Base-by-base conservation (phyloP, 2,888 invertebrate species). In the Parthenolecanium corni region DNA sequence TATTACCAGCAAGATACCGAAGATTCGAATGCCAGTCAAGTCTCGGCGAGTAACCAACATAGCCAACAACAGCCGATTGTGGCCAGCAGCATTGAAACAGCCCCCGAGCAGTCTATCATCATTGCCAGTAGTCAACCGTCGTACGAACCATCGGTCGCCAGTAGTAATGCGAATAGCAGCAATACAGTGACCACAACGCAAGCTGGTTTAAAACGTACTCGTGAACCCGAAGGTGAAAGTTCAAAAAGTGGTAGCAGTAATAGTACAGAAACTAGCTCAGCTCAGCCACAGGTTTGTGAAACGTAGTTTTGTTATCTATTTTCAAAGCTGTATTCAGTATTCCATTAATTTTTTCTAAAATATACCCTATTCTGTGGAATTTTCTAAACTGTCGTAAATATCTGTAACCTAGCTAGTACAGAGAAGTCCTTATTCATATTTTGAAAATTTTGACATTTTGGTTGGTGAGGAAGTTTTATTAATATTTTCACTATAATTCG, bases 101-200 rank as follows among this genome's bases (percentile, higher is more conserved):
- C 64, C 14, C 64, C 64, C 9, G 67, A 66, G 31, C 66, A 66
- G 36, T 66, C 65, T 20, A 64, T 65, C 16, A 66, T 66, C 20
- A 75, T 67, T 72, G 74, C 67, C 62, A 73, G 73, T 73, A 74
- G 68, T 72, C 74, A 51, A 74, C 71, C 71, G 62, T 57, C 57
- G n/a, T 20, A 31, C 3, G 73, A 72, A 62, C 57, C 64, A 20
- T 57, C 51, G 25, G 52, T 62, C 2, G 52, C 62, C 9, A 52
- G 46, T 12, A 57, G 54, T 25, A 49, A 57, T 16, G 63, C 63
- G 18, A 81, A 82, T 47, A 82, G 82, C 16, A 82, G 80, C 42
- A 83, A 80, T 69, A 82, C 82, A 3, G 83, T 83, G 0, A 84
- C 82, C 40, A 84, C 84, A 0, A 81, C 82, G 0, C 83, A 83